These are phyloP conservation scores for Pseudomyrmex gracilis DNA, from an alignment of 1,140 invertebrate species.

Conservation along the genomic window DNA sequence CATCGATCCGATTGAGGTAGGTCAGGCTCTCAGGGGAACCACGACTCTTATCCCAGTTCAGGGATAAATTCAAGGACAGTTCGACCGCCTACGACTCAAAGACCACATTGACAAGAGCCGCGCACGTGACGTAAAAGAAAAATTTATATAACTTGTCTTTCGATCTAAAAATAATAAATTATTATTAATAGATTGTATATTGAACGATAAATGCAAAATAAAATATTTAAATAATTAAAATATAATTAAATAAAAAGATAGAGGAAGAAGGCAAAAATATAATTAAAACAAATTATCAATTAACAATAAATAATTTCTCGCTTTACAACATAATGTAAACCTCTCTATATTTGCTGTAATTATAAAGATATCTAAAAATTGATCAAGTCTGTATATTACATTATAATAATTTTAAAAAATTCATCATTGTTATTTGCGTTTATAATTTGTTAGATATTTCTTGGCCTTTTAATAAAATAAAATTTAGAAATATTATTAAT, in stretches of 20 bases:
- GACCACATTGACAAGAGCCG: slow-evolving; percentile 9
- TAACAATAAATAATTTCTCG: too few relatives aligned
- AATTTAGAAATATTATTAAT: neutral
- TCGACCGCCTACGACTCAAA: slow-evolving; percentile 63
- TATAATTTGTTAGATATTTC: too few relatives aligned
- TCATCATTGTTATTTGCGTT: too few relatives aligned
- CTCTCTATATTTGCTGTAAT: too few relatives aligned
- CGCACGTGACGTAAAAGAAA: neutral
- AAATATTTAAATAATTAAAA: too few relatives aligned
- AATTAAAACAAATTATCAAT: too few relatives aligned
- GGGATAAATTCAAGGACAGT: slow-evolving; percentile 83
- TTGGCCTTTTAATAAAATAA: neutral
- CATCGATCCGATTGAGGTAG: slow-evolving; percentile 84
- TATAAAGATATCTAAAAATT: too few relatives aligned
- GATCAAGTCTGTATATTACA: too few relatives aligned
- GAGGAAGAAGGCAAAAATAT: too few relatives aligned
- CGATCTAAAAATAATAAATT: neutral
- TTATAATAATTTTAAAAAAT: too few relatives aligned
- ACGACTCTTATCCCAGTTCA: slow-evolving; percentile 82
- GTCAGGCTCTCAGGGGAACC: slow-evolving; percentile 79
- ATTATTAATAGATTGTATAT: neutral
- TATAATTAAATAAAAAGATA: too few relatives aligned
- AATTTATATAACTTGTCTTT: neutral
- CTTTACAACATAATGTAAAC: too few relatives aligned
- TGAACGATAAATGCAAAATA: neutral